phyloP scores from a whole-genome alignment of 1,140 invertebrate genomes.

The Carcinoscorpius rotundicauda region DNA sequence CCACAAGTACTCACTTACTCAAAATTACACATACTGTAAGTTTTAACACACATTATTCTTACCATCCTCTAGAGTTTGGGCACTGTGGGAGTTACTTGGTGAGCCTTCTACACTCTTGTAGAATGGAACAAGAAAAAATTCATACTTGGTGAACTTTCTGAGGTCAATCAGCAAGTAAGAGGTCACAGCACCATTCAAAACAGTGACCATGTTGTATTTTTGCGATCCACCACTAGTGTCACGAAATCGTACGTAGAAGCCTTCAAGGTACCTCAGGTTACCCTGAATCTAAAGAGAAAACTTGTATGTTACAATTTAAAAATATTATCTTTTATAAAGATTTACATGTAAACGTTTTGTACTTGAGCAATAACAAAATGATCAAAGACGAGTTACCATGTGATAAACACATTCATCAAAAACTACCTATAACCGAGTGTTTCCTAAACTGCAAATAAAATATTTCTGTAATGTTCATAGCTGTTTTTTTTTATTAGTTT shows the following conservation, averaged over 20 bases:
- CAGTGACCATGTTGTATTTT: constrained; percentile 49
- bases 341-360: too few species aligned
- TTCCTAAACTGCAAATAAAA: too few species aligned
- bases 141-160: constrained; percentile 70
- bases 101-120: constrained; percentile 68
- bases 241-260: constrained; percentile 83
- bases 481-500: too few species aligned
- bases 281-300: constrained; percentile 27
- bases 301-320: neutral
- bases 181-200: constrained; percentile 32
- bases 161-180: constrained; percentile 54
- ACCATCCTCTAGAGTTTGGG: constrained; percentile 38
- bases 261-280: constrained; percentile 49
- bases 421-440: too few species aligned
- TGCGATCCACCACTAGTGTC: constrained; percentile 41
- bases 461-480: too few species aligned
- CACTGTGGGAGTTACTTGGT: constrained; percentile 42
- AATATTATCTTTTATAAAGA: too few species aligned
- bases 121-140: constrained; percentile 78
- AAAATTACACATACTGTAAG: neutral
- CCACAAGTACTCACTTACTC: neutral
- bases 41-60: constrained; percentile 13
- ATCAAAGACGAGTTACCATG: too few species aligned
- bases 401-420: too few species aligned
- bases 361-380: too few species aligned